Evolutionary conservation across 2,888 invertebrate species (phyloP).

Genomic region (Heliconius cydno): DNA sequence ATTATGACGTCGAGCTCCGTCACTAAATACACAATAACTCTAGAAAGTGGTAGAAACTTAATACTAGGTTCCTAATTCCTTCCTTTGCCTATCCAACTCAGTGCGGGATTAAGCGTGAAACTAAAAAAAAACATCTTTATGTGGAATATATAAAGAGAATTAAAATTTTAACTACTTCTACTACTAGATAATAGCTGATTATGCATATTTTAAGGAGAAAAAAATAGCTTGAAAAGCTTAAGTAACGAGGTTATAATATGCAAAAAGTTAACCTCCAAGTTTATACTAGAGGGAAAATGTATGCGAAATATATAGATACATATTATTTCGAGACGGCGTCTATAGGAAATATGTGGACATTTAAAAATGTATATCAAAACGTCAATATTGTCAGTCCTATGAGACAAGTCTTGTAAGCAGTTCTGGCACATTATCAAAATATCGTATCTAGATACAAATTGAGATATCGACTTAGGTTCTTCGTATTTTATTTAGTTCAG

Average conservation of each 20-base stretch:
- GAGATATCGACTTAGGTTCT: neutral
- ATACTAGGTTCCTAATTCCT: too few relatives aligned
- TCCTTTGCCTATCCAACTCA: too few relatives aligned
- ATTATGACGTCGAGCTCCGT: too few relatives aligned
- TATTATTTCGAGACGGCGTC: neutral
- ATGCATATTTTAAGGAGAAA: neutral
- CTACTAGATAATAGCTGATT: neutral
- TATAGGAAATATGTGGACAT: neutral
- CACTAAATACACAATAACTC: too few relatives aligned
- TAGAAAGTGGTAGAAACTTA: too few relatives aligned
- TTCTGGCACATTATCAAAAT: slow-evolving; percentile 11
- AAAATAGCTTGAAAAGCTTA: neutral
- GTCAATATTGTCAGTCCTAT: neutral
- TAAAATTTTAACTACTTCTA: too few relatives aligned
- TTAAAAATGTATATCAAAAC: neutral
- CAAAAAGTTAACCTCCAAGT: neutral
- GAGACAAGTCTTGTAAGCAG: neutral
- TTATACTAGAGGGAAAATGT: neutral
- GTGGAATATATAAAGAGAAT: too few relatives aligned
- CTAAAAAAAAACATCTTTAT: too few relatives aligned
- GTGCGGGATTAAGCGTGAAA: too few relatives aligned
- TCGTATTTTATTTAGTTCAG: too few relatives aligned
- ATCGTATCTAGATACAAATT: neutral
- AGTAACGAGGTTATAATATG: neutral
- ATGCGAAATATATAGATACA: neutral